Base-by-base conservation (phyloP, 1,140 invertebrate species). In the Penaeus indicus region DNA sequence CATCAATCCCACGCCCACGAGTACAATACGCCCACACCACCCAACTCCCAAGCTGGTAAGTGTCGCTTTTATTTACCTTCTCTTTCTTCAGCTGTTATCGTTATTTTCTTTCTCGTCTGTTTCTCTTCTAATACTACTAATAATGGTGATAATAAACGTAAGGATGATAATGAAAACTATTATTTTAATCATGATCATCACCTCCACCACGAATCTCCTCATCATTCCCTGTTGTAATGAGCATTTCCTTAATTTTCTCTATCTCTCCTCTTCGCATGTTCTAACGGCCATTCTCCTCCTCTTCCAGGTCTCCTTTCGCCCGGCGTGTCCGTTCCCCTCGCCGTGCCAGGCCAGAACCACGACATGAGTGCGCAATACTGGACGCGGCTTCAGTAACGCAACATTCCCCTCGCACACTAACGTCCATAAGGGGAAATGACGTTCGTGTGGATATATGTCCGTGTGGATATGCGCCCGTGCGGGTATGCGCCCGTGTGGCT, bases 261-360 rank as follows among this genome's bases (percentile, higher is more conserved):
- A 27, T 63, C 82, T 69, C 38, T 84, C 27, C 22, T 42, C 47
- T 32, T 62, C 10, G 25, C 60, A 63, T 67, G 67, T 21, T 64
- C 81, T 32, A 32, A 25, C 42, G 19, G 77, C 81, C 22, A 69
- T 90, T 86, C 84, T 84, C 91, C 91, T 69, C 69, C 32, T 92
- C 90, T 94, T 94, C 80, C 94, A 98, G 97, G 97, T 92, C 96
- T 98, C 75, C 98, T 98, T 94, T 98, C 97, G 67, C 97, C 97
- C 32, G 98, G 98, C 61, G 97, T 99, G 5, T 98, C 97, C 32
- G 97, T 99, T n/a, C 98, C 98, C 11, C 97, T 99, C 77, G 97
- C 98, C 94, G 98, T 99, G 92, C 97, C 97, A 25, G 97, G 97
- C 64, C 97, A 98, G 92, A 54, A 54, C 54, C 54, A 54, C 54